These are phyloP conservation scores for Andrena praecox DNA, from an alignment of 2,888 invertebrate genomes.

Conservation along the genomic window DNA sequence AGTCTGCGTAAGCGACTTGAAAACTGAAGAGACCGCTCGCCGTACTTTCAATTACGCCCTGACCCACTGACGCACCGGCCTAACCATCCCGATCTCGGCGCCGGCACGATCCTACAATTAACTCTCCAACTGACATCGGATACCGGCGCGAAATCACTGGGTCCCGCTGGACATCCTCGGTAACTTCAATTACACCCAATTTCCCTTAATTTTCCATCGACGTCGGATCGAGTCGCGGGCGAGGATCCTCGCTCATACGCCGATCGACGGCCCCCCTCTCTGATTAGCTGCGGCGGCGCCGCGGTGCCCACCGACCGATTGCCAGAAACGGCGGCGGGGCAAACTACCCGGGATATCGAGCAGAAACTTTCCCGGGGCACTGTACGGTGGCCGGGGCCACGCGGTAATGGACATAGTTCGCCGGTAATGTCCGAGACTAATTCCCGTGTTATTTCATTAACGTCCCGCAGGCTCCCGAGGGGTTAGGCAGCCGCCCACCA, in stretches of 20 bases:
- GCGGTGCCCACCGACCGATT: slow-evolving; percentile 9
- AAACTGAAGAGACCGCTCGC: background rate
- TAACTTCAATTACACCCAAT: slow-evolving; percentile 35
- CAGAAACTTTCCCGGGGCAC: slow-evolving; percentile 47
- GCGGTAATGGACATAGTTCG: slow-evolving; percentile 85
- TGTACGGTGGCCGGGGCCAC: slow-evolving; percentile 64
- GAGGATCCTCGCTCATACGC: background rate
- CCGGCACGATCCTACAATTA: background rate
- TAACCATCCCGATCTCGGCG: background rate
- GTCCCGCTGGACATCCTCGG: slow-evolving; percentile 8
- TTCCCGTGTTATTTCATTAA: slow-evolving; percentile 85
- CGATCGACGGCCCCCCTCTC: background rate
- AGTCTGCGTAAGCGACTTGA: slow-evolving; percentile 33
- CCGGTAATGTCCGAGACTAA: slow-evolving; percentile 85
- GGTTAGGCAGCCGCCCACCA: slow-evolving; percentile 73
- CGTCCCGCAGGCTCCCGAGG: slow-evolving; percentile 81
- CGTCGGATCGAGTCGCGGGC: background rate
- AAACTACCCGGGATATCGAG: slow-evolving; percentile 44
- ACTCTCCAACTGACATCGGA: background rate
- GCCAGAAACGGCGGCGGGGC: slow-evolving; percentile 32
- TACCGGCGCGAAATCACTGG: background rate
- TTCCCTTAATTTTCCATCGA: slow-evolving; percentile 40
- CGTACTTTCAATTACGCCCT: slow-evolving; percentile 48
- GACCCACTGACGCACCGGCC: slow-evolving; percentile 39
- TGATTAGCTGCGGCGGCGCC: slow-evolving; percentile 17